A percentile compares a stretch with the other conserved stretches of the same genome.
These are phyloP conservation scores for Parnassius glacialis DNA, from an alignment of 2,888 invertebrate species.

Conservation along the genomic window DNA sequence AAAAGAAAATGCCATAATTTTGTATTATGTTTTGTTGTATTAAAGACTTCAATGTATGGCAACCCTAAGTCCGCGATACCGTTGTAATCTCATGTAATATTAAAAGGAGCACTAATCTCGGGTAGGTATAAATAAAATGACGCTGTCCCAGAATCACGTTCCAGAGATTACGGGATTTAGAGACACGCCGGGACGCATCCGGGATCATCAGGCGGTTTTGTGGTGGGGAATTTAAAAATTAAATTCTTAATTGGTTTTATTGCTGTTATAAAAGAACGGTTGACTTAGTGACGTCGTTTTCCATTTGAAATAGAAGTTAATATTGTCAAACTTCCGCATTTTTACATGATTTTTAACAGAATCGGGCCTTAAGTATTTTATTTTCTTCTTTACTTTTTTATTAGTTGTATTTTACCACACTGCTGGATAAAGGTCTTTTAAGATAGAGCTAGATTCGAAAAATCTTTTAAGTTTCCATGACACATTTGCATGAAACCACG, in stretches of 20 bases:
- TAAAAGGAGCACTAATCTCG: slow-evolving; percentile 18
- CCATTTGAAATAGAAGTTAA: background rate
- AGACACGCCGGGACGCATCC: slow-evolving; percentile 29
- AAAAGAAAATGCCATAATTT: no score
- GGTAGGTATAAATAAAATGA: slow-evolving; percentile 32
- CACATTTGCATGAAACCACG: no score
- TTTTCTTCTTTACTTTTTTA: no score
- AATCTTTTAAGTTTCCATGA: no score
- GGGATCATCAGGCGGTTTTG: slow-evolving; percentile 18
- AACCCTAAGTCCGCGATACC: background rate
- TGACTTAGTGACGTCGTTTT: slow-evolving; percentile 8
- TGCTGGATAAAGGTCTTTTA: no score
- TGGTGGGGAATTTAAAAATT: slow-evolving; percentile 18
- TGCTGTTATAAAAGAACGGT: slow-evolving; percentile 5
- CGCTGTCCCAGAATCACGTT: slow-evolving; percentile 37
- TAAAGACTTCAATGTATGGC: no score
- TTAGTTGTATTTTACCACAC: no score
- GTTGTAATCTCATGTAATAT: slow-evolving; percentile 5
- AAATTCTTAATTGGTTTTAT: slow-evolving; percentile 24
- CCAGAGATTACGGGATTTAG: slow-evolving; percentile 40
- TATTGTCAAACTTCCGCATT: no score
- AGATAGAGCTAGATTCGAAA: no score
- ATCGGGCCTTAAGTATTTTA: no score
- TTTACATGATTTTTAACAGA: no score
- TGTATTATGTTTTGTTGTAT: no score